These are phyloP conservation scores for Dipodomys ordii DNA, from an alignment of 2,113 vertebrate genomes.

Conservation along the genomic window DNA sequence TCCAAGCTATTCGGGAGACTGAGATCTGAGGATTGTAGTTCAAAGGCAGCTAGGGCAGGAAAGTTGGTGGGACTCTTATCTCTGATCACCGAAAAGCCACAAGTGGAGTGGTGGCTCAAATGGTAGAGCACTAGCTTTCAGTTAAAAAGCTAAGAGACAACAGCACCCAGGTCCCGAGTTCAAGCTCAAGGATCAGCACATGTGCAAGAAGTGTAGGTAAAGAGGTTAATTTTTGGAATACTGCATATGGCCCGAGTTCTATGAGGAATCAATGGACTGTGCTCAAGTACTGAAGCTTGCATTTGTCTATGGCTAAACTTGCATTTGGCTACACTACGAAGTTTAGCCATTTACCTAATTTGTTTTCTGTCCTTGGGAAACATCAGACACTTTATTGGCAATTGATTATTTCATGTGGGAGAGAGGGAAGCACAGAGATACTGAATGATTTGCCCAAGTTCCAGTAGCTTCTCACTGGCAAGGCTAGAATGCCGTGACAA, in stretches of 20 bases:
- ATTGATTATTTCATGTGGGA: conserved; percentile 6
- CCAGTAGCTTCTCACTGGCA: neutral
- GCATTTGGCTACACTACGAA: neutral
- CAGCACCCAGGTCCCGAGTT: too few species aligned
- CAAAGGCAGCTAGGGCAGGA: too few species aligned
- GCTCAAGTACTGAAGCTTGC: neutral
- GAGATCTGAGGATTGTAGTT: too few species aligned
- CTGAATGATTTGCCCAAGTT: neutral
- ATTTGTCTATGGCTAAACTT: neutral
- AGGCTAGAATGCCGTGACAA: conserved; percentile 9
- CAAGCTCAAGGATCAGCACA: too few species aligned
- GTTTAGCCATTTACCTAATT: neutral
- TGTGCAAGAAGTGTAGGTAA: neutral
- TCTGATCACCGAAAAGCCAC: too few species aligned
- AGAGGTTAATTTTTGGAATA: conserved; percentile 3
- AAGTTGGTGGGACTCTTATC: too few species aligned
- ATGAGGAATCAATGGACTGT: neutral
- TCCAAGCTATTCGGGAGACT: too few species aligned
- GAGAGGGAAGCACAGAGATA: neutral
- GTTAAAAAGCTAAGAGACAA: too few species aligned
- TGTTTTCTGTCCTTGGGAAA: neutral
- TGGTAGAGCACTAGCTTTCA: too few species aligned
- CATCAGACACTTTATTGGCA: neutral
- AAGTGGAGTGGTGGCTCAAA: too few species aligned
- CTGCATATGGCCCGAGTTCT: conserved; percentile 25